Conservation (phyloP, 2,888 invertebrate species). For the Drosophila setosimentum region DNA sequence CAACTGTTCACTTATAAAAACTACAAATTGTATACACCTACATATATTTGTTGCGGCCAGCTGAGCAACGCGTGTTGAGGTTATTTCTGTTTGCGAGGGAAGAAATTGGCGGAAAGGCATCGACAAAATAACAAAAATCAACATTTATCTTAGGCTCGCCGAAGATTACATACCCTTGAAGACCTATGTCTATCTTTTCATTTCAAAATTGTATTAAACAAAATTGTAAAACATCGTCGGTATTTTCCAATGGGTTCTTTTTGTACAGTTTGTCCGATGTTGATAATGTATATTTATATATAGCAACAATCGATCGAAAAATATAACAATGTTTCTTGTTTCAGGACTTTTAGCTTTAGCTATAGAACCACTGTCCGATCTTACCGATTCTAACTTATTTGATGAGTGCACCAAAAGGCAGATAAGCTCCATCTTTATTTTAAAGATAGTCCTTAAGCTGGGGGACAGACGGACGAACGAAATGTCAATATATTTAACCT, state of each 20-base stretch:
- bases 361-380: neutral
- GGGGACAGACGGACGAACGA: neutral
- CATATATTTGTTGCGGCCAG: constrained; percentile 19
- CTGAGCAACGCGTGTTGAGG: constrained; percentile 64
- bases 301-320: neutral
- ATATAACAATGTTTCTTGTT: neutral
- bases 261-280: neutral
- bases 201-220: neutral
- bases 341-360: neutral
- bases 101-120: constrained; percentile 27
- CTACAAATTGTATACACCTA: constrained; percentile 13
- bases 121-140: constrained; percentile 9
- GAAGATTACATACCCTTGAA: neutral
- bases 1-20: constrained; percentile 1
- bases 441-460: neutral
- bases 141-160: neutral
- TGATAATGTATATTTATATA: neutral
- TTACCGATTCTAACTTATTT: neutral
- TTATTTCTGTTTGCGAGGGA: constrained; percentile 70
- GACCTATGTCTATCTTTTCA: neutral
- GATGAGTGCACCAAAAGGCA: neutral
- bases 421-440: neutral
- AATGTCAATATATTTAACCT: no score
- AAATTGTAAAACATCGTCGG: neutral
- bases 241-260: neutral